Conservation (phyloP, 2,113 vertebrate genomes). For the Xenopus tropicalis region DNA sequence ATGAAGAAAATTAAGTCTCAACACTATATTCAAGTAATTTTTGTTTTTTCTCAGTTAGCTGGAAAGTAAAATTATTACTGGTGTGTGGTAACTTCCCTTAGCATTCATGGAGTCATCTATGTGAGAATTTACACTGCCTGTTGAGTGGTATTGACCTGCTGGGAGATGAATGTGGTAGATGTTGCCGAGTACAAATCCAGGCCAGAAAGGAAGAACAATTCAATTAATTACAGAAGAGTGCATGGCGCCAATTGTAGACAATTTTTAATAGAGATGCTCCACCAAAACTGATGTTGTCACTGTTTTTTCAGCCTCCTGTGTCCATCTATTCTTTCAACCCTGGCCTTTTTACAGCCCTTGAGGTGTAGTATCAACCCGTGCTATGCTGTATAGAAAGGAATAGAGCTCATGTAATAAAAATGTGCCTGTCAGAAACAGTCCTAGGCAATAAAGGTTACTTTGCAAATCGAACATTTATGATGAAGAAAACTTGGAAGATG, state of each 20-base stretch:
- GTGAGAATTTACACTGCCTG: not conserved
- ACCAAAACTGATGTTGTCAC: too few species aligned
- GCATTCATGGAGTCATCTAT: not conserved
- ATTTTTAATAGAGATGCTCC: too few species aligned
- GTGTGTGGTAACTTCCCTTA: not conserved
- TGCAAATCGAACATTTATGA: too few species aligned
- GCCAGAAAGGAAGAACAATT: too few species aligned
- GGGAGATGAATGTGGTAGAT: not conserved
- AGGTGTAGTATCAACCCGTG: too few species aligned
- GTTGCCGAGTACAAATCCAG: not conserved
- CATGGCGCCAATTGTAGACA: too few species aligned
- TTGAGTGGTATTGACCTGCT: constrained; percentile 7
- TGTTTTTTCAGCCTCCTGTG: too few species aligned
- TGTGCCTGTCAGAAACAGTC: not conserved
- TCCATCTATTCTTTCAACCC: too few species aligned
- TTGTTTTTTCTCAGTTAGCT: not conserved
- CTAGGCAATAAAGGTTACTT: too few species aligned
- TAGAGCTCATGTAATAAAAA: constrained; percentile 34
- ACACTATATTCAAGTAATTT: constrained; percentile 68
- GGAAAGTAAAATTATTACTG: not conserved
- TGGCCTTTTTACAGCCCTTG: too few species aligned
- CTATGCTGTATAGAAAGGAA: not conserved
- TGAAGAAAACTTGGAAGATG: too few species aligned
- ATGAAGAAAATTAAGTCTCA: constrained; percentile 58
- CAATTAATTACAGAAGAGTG: too few species aligned